Evolutionary conservation across 92 coral and sea anemone species (phyloP), one percentile per base, ranked within the genome.

Genomic region (Pocillopora meandrina): DNA sequence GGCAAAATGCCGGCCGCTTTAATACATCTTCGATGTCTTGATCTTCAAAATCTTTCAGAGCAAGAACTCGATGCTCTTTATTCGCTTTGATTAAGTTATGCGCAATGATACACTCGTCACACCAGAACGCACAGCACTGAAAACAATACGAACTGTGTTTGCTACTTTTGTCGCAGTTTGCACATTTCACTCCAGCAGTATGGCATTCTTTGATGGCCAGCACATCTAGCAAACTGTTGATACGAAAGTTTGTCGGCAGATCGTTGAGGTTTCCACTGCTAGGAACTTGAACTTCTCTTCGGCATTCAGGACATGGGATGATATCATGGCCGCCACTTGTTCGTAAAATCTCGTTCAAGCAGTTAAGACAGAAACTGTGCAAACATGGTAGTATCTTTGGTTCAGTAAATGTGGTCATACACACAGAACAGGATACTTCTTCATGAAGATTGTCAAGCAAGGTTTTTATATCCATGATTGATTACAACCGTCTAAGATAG

Each of bases 391-490:
- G 49, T 3, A 42, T 42, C 49, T 42, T 42, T 42, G 49, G 49
- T 1, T 65, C 70, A 5, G 61, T 82, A 59, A 58, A 76, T 66
- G 65, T 65, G 74, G 63, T 65, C 70, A 12, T 56, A 26, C 84
- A 79, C 49, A 65, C 74, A 52, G 84, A 49, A 49, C 84, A 79
- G 64, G 74, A 66, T 49, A 79, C 75, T 66, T 79, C 75, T 52
- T 80, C 84, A 1, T 56, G 55, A 58, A 52, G 74, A 34, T 80
- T 80, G 75, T 52, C 52, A 14, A 21, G 57, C 70, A 65, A n/a
- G 52, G 72, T 31, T 68, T 68, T 68, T 12, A 70, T 70, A 70
- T 34, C 74, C 74, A 70, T 70, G 74, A 70, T 68, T 26, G 13
- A 7, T 15, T 9, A 19, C 11, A 10, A 34, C 5, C 5, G 49